Evolutionary conservation across 1,140 invertebrate genomes (phyloP).

Genomic region (Archivesica marissinica): DNA sequence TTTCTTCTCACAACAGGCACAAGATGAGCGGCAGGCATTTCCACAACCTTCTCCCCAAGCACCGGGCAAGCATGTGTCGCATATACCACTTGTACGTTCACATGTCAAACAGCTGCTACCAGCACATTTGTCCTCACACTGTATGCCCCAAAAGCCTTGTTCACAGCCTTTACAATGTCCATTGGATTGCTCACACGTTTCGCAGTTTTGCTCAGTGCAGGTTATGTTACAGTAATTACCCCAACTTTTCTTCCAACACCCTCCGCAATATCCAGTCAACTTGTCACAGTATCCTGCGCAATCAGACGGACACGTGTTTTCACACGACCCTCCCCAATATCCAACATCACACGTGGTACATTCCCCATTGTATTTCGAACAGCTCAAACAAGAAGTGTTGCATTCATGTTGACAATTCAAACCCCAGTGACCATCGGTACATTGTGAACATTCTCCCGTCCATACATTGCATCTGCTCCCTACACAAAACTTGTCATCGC

Average conservation of each 20-base stretch:
- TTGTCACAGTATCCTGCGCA: slow-evolving; percentile 18
- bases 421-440: not conserved
- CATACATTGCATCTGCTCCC: not conserved
- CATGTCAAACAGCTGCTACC: not conserved
- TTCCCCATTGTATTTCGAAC: slow-evolving; percentile 8
- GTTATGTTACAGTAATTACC: not conserved
- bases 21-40: not conserved
- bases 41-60: not conserved
- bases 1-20: slow-evolving; percentile 14
- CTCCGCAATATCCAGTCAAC: not conserved
- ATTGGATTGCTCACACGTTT: not conserved
- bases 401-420: not conserved
- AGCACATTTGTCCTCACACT: slow-evolving; percentile 12
- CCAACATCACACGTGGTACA: not conserved
- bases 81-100: not conserved
- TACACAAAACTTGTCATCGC: not conserved
- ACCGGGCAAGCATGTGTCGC: not conserved
- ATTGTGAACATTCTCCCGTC: slow-evolving; percentile 4
- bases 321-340: not conserved
- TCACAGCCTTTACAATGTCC: slow-evolving; percentile 6
- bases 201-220: not conserved
- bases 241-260: not conserved
- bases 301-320: not conserved
- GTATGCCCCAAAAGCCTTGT: slow-evolving; percentile 13
- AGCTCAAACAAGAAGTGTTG: not conserved